phyloP scores from a whole-genome alignment of 2,888 invertebrate genomes.

The Charanyca ferruginea region DNA sequence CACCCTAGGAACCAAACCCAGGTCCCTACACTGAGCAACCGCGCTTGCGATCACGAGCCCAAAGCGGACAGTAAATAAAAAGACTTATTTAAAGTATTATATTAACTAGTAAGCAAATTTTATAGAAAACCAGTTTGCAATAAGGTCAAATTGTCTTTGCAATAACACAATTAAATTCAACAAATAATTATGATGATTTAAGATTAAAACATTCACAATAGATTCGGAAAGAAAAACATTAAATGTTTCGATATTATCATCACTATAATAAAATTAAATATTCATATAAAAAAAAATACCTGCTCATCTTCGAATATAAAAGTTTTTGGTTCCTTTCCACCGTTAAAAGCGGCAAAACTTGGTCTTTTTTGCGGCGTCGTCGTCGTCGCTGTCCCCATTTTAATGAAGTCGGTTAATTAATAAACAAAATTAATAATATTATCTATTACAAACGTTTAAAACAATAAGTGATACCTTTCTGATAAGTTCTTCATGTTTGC shows the following conservation, averaged over 20 bases:
- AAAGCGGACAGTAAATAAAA: no score
- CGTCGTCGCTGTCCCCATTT: slow-evolving; percentile 14
- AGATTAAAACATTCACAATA: no score
- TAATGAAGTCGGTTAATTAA: neutral
- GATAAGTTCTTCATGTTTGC: slow-evolving; percentile 1
- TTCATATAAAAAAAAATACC: slow-evolving; percentile 58
- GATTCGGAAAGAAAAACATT: no score
- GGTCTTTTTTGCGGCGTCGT: neutral
- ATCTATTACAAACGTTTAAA: neutral
- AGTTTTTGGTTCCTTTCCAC: slow-evolving; percentile 53
- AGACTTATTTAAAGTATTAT: no score
- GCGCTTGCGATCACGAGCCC: no score
- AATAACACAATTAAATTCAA: neutral
- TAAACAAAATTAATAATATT: neutral
- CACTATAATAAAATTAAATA: neutral
- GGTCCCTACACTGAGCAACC: neutral
- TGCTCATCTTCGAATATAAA: slow-evolving; percentile 76
- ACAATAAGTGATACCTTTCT: neutral
- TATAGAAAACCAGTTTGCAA: neutral
- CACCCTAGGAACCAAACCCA: neutral
- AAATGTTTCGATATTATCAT: no score
- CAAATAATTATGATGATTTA: no score
- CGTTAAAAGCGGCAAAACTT: slow-evolving; percentile 54
- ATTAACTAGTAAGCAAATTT: no score
- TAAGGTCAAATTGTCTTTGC: neutral